Conservation (phyloP, 1,140 invertebrate species). For the Drosophila neocordata region DNA sequence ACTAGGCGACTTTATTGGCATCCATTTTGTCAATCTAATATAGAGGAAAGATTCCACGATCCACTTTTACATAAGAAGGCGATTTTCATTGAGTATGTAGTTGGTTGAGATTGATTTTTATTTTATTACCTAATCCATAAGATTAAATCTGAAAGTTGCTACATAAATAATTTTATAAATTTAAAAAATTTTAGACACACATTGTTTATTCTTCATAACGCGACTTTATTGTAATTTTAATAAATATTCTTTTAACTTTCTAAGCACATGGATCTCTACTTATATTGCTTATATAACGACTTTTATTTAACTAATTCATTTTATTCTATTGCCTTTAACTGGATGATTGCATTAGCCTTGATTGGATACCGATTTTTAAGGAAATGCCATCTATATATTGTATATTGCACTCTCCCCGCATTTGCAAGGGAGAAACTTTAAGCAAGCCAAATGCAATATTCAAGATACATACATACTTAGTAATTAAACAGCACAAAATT, state of each 20-base stretch:
- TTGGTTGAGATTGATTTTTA: too few species aligned
- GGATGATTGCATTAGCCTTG: constrained; percentile 48
- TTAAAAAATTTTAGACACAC: constrained; percentile 3
- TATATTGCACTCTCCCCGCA: constrained; percentile 47
- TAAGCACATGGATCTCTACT: constrained; percentile 79
- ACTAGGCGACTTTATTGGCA: too few species aligned
- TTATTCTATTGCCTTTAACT: constrained; percentile 65
- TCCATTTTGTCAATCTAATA: too few species aligned
- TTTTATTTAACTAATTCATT: constrained; percentile 67
- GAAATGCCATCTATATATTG: constrained; percentile 46
- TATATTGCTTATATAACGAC: constrained; percentile 78
- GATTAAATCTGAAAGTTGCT: too few species aligned
- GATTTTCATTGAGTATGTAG: too few species aligned
- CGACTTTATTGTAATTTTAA: constrained; percentile 73
- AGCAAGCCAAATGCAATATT: constrained; percentile 31
- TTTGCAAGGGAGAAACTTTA: constrained; percentile 21
- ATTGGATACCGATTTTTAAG: constrained; percentile 39
- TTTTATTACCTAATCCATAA: too few species aligned
- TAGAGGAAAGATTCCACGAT: too few species aligned
- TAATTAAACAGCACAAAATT: constrained; percentile 18
- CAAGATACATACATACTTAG: constrained; percentile 5
- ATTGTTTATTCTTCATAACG: constrained; percentile 63
- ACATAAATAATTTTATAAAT: too few species aligned
- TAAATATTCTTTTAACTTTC: constrained; percentile 75
- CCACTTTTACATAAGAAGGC: too few species aligned